A percentile compares a stretch with the other conserved stretches of the same genome.
Conservation (phyloP, 2,888 invertebrate species). For the Ligdia adustata region DNA sequence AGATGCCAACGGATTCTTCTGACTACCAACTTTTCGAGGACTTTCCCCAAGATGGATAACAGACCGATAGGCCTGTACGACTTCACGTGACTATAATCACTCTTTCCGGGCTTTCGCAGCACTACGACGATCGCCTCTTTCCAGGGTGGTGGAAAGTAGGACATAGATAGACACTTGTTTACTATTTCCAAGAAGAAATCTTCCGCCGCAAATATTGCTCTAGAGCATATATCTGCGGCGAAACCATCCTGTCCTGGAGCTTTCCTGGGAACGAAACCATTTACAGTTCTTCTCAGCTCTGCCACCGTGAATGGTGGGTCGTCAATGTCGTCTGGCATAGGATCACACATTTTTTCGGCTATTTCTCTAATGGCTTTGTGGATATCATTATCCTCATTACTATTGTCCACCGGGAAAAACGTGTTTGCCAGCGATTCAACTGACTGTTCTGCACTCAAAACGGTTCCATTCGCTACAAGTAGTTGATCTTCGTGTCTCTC, state of each 20-base stretch:
- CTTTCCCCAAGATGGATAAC: conserved; percentile 14
- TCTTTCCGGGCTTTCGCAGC: conserved; percentile 15
- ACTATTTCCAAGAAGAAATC: conserved; percentile 5
- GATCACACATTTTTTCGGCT: not conserved
- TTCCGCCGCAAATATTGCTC: conserved; percentile 14
- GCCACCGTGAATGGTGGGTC: not conserved
- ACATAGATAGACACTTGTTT: conserved; percentile 10
- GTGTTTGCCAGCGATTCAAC: not conserved
- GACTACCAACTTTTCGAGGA: conserved; percentile 12
- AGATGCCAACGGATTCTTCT: conserved; percentile 2
- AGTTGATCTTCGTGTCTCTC: not conserved
- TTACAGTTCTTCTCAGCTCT: not conserved
- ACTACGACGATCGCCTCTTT: conserved; percentile 11
- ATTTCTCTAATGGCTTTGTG: not conserved
- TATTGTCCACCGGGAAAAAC: not conserved
- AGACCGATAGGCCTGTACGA: conserved; percentile 23
- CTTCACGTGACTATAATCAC: conserved; percentile 2
- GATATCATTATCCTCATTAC: not conserved
- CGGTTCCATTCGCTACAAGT: not conserved
- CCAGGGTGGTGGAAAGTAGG: conserved; percentile 16
- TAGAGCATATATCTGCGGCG: conserved; percentile 28
- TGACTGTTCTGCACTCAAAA: not conserved
- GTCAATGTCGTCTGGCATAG: not conserved
- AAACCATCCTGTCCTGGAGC: not conserved
- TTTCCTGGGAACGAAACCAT: not conserved